A percentile compares a stretch with the other conserved stretches of the same genome.
Conservation (phyloP, 2,888 invertebrate species). For the Willowsia nigromaculata region DNA sequence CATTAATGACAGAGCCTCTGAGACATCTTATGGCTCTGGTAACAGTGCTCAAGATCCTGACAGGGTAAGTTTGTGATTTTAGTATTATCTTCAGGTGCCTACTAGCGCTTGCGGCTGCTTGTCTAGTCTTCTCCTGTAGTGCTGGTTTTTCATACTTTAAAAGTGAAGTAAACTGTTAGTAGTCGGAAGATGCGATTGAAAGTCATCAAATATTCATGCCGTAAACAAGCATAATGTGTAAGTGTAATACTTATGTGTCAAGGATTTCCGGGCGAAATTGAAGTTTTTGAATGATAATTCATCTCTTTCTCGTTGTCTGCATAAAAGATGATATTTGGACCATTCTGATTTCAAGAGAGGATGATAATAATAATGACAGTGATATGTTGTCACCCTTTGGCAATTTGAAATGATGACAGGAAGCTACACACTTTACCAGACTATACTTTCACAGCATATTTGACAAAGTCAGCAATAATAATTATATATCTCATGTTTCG, state of each 20-base stretch:
- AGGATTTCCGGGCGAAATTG: slow-evolving; percentile 12
- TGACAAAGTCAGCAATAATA: neutral
- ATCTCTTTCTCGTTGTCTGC: neutral
- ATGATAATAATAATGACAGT: neutral
- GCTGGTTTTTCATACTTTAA: neutral
- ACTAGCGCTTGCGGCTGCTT: neutral
- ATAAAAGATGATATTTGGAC: neutral
- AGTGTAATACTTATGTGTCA: neutral
- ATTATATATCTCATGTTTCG: neutral
- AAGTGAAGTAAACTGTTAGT: neutral
- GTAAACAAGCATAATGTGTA: neutral
- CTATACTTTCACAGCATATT: too few relatives aligned
- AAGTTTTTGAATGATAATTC: slow-evolving; percentile 14
- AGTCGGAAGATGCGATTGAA: neutral
- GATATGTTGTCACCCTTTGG: slow-evolving; percentile 2
- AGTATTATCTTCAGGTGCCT: too few relatives aligned
- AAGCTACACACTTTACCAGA: neutral
- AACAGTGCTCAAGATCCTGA: slow-evolving; percentile 84
- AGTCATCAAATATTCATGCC: slow-evolving; percentile 17
- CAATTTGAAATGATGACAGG: neutral
- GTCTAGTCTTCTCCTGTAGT: neutral
- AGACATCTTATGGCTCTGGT: slow-evolving; percentile 95
- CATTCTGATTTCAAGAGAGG: neutral
- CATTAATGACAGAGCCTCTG: slow-evolving; percentile 91
- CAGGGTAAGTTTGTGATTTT: slow-evolving; percentile 61